A percentile compares a stretch with the other conserved stretches of the same genome.
These are phyloP conservation scores for Cosmopolites sordidus DNA, from an alignment of 2,888 invertebrate species.

Conservation along the genomic window DNA sequence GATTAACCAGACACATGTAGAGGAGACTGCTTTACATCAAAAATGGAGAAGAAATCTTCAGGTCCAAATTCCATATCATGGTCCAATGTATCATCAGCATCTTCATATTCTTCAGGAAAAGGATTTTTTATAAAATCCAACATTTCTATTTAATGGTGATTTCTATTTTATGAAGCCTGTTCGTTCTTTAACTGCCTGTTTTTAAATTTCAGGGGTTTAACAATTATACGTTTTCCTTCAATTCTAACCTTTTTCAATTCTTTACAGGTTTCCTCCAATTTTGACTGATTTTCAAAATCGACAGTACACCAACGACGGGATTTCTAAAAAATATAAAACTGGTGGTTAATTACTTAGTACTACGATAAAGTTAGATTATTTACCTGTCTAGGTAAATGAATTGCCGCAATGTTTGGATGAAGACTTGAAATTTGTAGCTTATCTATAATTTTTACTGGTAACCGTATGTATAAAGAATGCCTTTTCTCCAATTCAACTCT, in stretches of 20 bases:
- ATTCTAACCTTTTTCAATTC: conserved; percentile 33
- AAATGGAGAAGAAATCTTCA: too few relatives aligned
- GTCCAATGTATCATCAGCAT: too few relatives aligned
- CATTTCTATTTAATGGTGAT: conserved; percentile 21
- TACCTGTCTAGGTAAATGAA: conserved; percentile 40
- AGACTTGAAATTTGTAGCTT: conserved; percentile 38
- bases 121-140: conserved; percentile 33
- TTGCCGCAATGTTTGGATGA: conserved; percentile 39
- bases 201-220: conserved; percentile 17
- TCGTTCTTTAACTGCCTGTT: too few relatives aligned
- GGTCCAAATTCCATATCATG: too few relatives aligned
- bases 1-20: too few relatives aligned
- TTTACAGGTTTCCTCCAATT: conserved; percentile 28
- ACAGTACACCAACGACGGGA: conserved; percentile 39
- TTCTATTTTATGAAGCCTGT: too few relatives aligned
- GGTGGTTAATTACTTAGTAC: conserved; percentile 1
- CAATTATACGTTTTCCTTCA: conserved; percentile 32
- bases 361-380: neutral
- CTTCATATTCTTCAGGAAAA: conserved; percentile 26
- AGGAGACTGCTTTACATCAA: too few relatives aligned
- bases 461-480: conserved; percentile 37
- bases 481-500: conserved; percentile 30
- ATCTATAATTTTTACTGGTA: conserved; percentile 39
- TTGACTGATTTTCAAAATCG: conserved; percentile 31
- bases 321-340: conserved; percentile 34